Base-by-base conservation (phyloP, 1,140 invertebrate genomes). In the Microplitis mediator region DNA sequence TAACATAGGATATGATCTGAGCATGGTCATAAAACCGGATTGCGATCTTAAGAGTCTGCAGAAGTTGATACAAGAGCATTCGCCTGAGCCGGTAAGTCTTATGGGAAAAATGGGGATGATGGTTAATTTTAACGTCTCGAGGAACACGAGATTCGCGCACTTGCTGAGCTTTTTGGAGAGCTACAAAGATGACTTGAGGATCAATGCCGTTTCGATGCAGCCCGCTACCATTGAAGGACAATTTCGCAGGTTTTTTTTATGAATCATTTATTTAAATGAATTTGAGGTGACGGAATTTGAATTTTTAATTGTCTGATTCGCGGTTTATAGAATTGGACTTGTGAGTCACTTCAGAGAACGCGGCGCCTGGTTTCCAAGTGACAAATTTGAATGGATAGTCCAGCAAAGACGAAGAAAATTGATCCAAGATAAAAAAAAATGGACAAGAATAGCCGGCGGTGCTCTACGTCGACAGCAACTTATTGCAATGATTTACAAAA, bases 171-270 rank as follows among this genome's bases (percentile, higher is more conserved):
- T 74, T 67, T 63, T 79, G 32, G 72, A 79, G 54, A 11, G 11
- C 5, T 71, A 76, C 4, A 78, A 77, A 13, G 68, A 73, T 16
- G 51, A 66, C 23, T 58, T 79, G 34, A 72, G 63, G 16, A 79
- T 79, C 8, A 45, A 56, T 3, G 74, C 67, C 4, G 8, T 75
- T 23, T 34, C 73, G n/a, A 2, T 78, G 0, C 77, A 64, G 39
- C 61, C 72, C 36, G 74, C 78, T 13, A 75, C 74, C 23, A 77
- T 79, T 14, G 78, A 78, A 39, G 71, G 70, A 34, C 78, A 78
- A 74, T 77, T 79, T 72, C 62, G 76, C n/a, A 78, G 72, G 78
- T 79, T 39, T 58, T 6, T 61, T 56, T 56, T 6, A 23, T 23
- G 23, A 23, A 23, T 23, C 2, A 23, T 23, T 23, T 23, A 23